Base-by-base conservation (phyloP, 2,888 invertebrate genomes). In the Synanthedon vespiformis region DNA sequence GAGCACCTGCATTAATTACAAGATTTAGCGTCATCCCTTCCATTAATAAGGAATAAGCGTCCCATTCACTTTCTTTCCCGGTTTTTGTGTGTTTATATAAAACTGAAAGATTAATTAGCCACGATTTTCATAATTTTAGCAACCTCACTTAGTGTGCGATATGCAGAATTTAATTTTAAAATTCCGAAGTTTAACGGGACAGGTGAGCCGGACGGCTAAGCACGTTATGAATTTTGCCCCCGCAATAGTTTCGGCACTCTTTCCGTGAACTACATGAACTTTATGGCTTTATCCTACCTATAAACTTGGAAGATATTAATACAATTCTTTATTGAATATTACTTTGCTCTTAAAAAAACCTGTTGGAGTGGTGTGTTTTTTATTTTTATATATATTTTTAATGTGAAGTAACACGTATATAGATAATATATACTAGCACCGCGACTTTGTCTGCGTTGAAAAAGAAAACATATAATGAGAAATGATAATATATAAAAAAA, bases 81-180 rank as follows among this genome's bases (percentile, higher is more conserved):
- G 65, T 68, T 63, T 68, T 69, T 70, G 67, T 73, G 67, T 80
- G 77, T 80, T 80, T 80, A 78, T 34, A 34, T 77, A 76, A 80
- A 78, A 77, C 71, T 70, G 64, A 73, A 75, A 81, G 81, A 84
- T 84, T 83, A 83, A 85, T 85, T 82, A 76, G 73, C 75, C 77
- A 74, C 72, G 73, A 81, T 81, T 83, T 80, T 74, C 82, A 84
- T 85, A 85, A 85, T 84, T 74, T 34, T 34, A 72, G 71, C 69
- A 83, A 84, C 80, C 80, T 82, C 78, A 80, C 80, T 69, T 75
- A 77, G 75, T 74, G 70, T 68, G 68, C 68, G 74, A 73, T 72
- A 74, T 79, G 72, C 75, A 77, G 80, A 87, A 86, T 86, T 86
- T 86, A 85, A 87, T 86, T 85, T 86, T 80, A 86, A 86, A 86